Percentiles rank a stretch among this genome's conserved stretches.
These are phyloP conservation scores for Thalassoma bifasciatum DNA, from an alignment of 2,113 vertebrate genomes.

Conservation along the genomic window DNA sequence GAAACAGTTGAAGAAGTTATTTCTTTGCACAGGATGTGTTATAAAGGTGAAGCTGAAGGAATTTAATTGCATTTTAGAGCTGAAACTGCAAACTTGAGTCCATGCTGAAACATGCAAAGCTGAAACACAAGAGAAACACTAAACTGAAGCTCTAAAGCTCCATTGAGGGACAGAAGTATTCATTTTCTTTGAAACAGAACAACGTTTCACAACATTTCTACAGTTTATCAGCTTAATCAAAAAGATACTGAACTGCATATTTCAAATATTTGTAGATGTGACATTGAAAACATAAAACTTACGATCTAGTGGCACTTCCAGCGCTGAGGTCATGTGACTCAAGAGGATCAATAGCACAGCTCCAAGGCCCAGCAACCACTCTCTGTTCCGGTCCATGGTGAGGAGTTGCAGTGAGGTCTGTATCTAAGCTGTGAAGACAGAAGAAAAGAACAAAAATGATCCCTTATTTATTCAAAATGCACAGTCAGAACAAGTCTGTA, in stretches of 20 bases:
- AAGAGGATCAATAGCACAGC: constrained; percentile 85
- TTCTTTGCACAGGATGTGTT: constrained; percentile 11
- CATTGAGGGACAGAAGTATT: no score
- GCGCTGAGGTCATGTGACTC: constrained; percentile 87
- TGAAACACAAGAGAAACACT: neutral
- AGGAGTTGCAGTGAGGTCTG: constrained; percentile 41
- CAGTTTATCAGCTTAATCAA: neutral
- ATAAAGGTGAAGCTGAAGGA: constrained; percentile 3
- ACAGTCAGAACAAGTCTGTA: no score
- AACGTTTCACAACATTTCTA: neutral
- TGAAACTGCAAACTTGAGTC: neutral
- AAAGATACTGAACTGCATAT: neutral
- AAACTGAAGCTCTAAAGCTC: neutral
- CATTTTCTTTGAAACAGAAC: no score
- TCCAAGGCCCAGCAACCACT: constrained; percentile 73
- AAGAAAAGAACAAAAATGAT: neutral
- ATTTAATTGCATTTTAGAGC: constrained; percentile 4
- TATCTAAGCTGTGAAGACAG: constrained; percentile 36
- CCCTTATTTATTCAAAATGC: neutral
- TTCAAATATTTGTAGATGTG: neutral
- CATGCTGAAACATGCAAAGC: constrained; percentile 58
- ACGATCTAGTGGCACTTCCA: constrained; percentile 98
- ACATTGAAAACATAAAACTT: constrained; percentile 79
- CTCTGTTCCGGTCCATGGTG: constrained; percentile 83
- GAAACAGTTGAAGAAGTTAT: constrained; percentile 43